These are phyloP conservation scores for Phaedon cochleariae DNA, from an alignment of 2,888 invertebrate genomes.

Conservation along the genomic window DNA sequence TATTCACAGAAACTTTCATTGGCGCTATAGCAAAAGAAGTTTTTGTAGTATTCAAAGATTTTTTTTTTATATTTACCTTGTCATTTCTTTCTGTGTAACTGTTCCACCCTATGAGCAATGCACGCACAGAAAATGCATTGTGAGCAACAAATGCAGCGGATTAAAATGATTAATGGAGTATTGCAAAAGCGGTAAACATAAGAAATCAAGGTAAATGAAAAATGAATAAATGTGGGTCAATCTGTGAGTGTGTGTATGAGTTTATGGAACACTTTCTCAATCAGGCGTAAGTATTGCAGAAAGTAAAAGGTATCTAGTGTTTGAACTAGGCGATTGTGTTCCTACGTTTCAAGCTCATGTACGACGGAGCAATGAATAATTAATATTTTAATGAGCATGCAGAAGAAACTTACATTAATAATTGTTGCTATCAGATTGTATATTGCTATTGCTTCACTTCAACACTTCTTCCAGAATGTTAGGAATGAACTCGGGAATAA, in stretches of 20 bases:
- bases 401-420: too few species aligned
- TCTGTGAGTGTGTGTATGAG: slow-evolving; percentile 10
- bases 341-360: slow-evolving; percentile 16
- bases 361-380: slow-evolving; percentile 1
- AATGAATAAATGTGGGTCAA: slow-evolving; percentile 24
- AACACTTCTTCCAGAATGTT: too few species aligned
- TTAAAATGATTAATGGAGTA: slow-evolving; percentile 18
- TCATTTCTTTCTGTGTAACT: too few species aligned
- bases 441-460: too few species aligned
- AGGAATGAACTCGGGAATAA: too few species aligned
- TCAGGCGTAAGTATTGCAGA: slow-evolving; percentile 23
- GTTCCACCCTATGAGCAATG: slow-evolving; percentile 4
- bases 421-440: too few species aligned
- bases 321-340: slow-evolving; percentile 17
- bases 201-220: slow-evolving; percentile 27
- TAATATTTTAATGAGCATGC: slow-evolving; percentile 7
- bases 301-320: slow-evolving; percentile 24
- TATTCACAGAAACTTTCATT: neutral
- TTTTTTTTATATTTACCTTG: too few species aligned
- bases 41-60: too few species aligned
- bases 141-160: slow-evolving; percentile 10
- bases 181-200: slow-evolving; percentile 22
- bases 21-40: too few species aligned
- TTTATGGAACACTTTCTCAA: slow-evolving; percentile 19
- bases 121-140: slow-evolving; percentile 4